These are phyloP conservation scores for Caenorhabditis inopinata DNA, from an alignment of 1,140 invertebrate species.

Conservation along the genomic window DNA sequence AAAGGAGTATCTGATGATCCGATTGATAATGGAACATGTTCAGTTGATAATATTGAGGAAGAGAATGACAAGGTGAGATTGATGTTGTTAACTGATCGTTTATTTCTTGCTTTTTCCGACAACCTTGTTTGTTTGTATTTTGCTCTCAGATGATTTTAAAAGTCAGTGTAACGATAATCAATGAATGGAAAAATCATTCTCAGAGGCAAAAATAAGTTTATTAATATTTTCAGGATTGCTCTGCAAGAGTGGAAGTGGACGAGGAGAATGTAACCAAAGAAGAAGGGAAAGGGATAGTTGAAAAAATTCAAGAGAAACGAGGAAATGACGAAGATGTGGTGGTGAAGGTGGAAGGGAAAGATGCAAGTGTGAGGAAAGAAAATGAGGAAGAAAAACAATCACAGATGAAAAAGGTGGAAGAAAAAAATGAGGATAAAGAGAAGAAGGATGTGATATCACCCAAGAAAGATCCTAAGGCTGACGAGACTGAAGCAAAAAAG, in stretches of 20 bases:
- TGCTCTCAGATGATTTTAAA: too few relatives aligned
- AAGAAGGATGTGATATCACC: too few relatives aligned
- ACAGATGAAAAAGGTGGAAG: neutral
- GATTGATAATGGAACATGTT: neutral
- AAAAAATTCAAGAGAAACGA: neutral
- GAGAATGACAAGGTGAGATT: constrained; percentile 20
- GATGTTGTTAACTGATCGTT: constrained; percentile 1
- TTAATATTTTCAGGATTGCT: neutral
- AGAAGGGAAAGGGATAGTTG: neutral
- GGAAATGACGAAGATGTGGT: neutral
- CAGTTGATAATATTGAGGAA: neutral
- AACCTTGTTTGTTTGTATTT: constrained; percentile 1
- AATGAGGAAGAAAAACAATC: neutral
- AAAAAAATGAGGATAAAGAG: neutral
- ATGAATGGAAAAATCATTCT: too few relatives aligned
- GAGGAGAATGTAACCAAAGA: neutral
- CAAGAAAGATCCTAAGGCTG: neutral
- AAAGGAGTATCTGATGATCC: constrained; percentile 5
- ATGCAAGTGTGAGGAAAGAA: neutral
- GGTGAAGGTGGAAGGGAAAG: neutral
- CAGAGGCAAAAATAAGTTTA: too few relatives aligned
- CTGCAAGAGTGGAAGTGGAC: neutral
- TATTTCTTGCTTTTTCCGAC: neutral
- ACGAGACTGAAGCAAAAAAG: neutral
- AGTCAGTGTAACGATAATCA: too few relatives aligned